Base-by-base conservation (phyloP, 2,888 invertebrate species). In the Melanargia galathea region DNA sequence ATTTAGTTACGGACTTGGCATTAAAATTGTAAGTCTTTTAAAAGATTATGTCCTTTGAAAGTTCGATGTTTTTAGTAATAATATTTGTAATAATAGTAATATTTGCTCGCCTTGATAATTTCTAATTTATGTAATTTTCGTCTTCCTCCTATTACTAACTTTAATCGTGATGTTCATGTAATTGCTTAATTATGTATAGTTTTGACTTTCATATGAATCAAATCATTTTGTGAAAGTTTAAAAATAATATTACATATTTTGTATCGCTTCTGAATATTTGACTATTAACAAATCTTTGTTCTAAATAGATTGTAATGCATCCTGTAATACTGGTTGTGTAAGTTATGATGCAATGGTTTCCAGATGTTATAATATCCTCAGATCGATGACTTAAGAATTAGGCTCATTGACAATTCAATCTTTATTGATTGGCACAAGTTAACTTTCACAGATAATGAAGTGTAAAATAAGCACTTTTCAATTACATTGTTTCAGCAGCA, bases 211-310 rank as follows among this genome's bases (percentile, higher is more conserved):
- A 49, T 51, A 6, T 11, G 30, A 26, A 56, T 16, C 24, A 16
- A 45, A 56, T 45, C 30, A 18, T 43, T n/a, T 26, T 24, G 56
- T 57, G 57, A 57, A 57, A 57, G 57, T 57, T 24, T 55, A 24
- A 55, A 24, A 55, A 26, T n/a, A 40, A 24, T 55, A 24, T 35
- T 54, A 38, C 54, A 55, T 8, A 16, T 40, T 54, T n/a, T n/a
- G 38, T 2, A 40, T 40, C 40, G 40, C 24, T 55, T 10, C 10
- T 10, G 16, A 16, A 24, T 35, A 18, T 13, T 26, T 7, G 51
- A 18, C 43, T 35, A 38, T 2, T 24, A 22, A 55, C 40, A 38
- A 55, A 40, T 55, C 43, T 30, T 45, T 57, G 45, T 45, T 57
- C 4, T 13, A 57, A 45, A 20, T 56, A 10, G 7, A 46, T 16